Evolutionary conservation across 2,113 vertebrate species (phyloP).

Genomic region (Pomatorhinus ruficollis): DNA sequence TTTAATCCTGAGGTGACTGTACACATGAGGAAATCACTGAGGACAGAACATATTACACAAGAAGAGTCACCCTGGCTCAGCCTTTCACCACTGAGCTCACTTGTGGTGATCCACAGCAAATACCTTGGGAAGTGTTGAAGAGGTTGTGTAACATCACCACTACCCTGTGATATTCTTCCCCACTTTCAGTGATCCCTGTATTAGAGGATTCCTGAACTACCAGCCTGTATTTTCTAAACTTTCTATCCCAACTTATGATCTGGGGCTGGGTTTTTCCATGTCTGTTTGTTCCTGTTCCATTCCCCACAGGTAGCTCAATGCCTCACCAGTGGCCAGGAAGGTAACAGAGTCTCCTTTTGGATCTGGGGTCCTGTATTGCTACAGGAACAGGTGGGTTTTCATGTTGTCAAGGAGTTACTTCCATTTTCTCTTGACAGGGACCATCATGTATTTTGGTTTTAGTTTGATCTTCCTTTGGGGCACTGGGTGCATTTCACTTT

Average conservation of each 20-base stretch:
- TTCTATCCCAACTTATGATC: not conserved
- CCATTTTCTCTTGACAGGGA: not conserved
- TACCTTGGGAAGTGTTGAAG: not conserved
- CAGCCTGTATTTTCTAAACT: not conserved
- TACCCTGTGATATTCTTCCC: not conserved
- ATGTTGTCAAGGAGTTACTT: not conserved
- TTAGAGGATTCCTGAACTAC: not conserved
- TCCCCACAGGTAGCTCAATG: not conserved
- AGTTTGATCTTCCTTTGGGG: not conserved
- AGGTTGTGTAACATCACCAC: not conserved
- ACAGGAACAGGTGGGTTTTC: not conserved
- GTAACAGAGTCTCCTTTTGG: not conserved
- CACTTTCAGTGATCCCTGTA: not conserved
- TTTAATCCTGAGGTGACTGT: not conserved
- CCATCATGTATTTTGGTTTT: not conserved
- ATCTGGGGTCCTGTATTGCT: not conserved
- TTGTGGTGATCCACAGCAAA: not conserved
- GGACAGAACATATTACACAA: not conserved
- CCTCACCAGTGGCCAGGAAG: rapidly evolving
- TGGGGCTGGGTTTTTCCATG: not conserved
- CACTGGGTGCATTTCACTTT: not conserved
- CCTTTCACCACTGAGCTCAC: not conserved
- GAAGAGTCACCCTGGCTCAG: not conserved
- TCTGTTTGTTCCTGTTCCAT: not conserved
- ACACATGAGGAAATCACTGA: not conserved